These are phyloP conservation scores for Callocephalon fimbriatum DNA, from an alignment of 2,113 vertebrate genomes.

Conservation along the genomic window DNA sequence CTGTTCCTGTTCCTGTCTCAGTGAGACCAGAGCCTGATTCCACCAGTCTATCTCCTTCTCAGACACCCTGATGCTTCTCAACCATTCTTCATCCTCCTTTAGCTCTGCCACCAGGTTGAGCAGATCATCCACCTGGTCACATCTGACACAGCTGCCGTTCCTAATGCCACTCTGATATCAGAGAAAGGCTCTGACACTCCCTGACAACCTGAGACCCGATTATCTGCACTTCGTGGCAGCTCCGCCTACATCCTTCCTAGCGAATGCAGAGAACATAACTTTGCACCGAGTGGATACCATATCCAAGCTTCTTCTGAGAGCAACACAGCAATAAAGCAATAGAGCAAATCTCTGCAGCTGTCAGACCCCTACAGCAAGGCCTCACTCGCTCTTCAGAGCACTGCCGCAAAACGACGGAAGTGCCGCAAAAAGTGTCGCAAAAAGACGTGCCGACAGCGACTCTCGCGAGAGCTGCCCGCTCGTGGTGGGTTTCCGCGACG, in stretches of 20 bases:
- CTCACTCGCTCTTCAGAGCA: too few species aligned
- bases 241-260: not conserved
- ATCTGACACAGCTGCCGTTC: not conserved
- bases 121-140: not conserved
- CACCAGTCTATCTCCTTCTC: not conserved
- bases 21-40: not conserved
- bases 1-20: too few species aligned
- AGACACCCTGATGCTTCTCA: not conserved
- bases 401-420: not conserved
- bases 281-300: not conserved
- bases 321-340: not conserved
- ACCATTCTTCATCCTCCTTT: not conserved
- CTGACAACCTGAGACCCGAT: not conserved
- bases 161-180: not conserved
- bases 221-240: not conserved
- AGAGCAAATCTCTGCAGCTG: too few species aligned
- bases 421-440: not conserved
- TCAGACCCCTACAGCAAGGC: accelerated
- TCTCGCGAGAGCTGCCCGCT: not conserved
- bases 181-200: not conserved
- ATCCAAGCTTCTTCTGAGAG: not conserved
- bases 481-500: accelerated
- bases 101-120: not conserved
- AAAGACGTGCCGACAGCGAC: accelerated
- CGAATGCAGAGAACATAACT: not conserved